These are phyloP conservation scores for Rhinoptilus africanus DNA, from an alignment of 2,113 vertebrate species.

Conservation along the genomic window DNA sequence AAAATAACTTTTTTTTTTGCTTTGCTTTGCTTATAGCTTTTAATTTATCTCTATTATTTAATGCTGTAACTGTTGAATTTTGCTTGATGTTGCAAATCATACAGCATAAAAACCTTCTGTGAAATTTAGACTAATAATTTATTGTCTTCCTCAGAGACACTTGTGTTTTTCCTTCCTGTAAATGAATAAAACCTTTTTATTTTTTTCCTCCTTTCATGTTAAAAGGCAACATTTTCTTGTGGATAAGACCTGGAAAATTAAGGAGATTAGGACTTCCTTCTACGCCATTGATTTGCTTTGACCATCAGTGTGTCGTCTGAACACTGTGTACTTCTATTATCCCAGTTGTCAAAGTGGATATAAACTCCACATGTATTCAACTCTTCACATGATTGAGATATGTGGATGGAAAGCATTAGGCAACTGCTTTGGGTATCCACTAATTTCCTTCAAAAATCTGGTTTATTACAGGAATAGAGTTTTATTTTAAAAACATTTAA, in stretches of 20 bases:
- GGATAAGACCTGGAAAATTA: background rate
- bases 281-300: background rate
- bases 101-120: conserved; percentile 46
- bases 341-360: background rate
- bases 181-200: background rate
- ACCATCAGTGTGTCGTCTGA: background rate
- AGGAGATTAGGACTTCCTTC: background rate
- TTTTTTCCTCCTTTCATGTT: background rate
- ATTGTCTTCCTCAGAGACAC: conserved; percentile 12
- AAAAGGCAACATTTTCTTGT: background rate
- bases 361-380: background rate
- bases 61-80: background rate
- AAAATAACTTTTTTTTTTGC: background rate
- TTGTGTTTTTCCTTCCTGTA: conserved; percentile 20
- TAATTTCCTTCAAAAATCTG: background rate
- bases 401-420: background rate
- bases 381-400: background rate
- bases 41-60: conserved; percentile 41
- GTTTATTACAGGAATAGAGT: background rate
- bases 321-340: background rate
- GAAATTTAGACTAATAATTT: conserved; percentile 58
- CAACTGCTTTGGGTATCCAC: background rate
- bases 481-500: background rate
- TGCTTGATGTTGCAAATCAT: conserved; percentile 31
- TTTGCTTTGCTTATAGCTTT: conserved; percentile 9